Evolutionary conservation across 2,113 vertebrate genomes (phyloP), one percentile per base, ranked within the genome.

Genomic region (Columba livia): DNA sequence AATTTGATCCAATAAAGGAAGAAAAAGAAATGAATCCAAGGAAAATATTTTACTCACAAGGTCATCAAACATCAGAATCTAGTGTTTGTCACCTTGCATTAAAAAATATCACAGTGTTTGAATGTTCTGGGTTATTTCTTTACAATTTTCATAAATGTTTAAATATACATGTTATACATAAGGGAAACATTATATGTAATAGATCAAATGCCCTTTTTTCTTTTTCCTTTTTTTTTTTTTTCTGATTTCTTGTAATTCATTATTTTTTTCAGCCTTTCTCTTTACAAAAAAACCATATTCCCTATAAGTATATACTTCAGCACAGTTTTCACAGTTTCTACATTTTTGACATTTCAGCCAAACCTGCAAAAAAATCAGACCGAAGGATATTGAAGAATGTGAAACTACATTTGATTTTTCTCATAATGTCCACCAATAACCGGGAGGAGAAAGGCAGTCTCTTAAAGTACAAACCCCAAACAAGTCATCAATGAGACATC

Each of bases 201-300:
- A 94, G 86, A 95, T 91, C 78, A 96, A 95, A 92, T 89, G 21
- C 19, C 8, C 9, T 47, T 47, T 47, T 16, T 36, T 28, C 87
- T 95, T 94, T 85, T 67, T 67, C 32, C 24, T 19, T 47, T 47
- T 47, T 44, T 16, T 36, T 28, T 44, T 47, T 47, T 47, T 47
- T 62, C 56, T 71, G 26, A 36, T 95, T 72, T 44, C 47, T 67
- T 79, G n/a, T 82, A 95, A 79, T 72, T 38, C 38, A 78, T 31
- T 74, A 38, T 90, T 85, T 69, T 89, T 50, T 71, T 69, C 15
- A 31, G 10, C 61, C 11, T 57, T 82, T 44, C 44, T 9, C 29
- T 69, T 95, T 89, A 98, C 87, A 54, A 96, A 96, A 97, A 96
- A 97, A 97, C 91, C 72, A 89, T 96, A 97, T 98, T 97, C 85